Conservation (phyloP, 2,113 vertebrate species). For the Poecile atricapillus region DNA sequence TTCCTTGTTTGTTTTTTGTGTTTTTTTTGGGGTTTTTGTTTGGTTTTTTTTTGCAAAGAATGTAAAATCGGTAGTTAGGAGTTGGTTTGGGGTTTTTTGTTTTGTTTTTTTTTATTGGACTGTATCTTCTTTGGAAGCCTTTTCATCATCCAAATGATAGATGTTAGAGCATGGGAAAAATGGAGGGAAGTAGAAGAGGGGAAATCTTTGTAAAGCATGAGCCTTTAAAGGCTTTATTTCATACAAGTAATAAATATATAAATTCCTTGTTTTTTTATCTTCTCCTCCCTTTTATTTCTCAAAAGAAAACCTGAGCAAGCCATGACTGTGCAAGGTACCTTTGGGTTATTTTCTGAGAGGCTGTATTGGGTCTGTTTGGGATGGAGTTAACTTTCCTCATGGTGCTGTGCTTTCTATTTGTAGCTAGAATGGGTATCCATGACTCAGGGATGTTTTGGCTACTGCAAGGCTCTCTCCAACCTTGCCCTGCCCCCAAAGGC, state of each 20-base stretch:
- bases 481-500: not conserved
- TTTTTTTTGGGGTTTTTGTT: too few species aligned
- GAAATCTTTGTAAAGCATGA: not conserved
- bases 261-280: not conserved
- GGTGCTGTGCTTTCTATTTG: not conserved
- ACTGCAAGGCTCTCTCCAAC: not conserved
- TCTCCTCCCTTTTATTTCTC: not conserved
- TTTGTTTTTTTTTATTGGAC: not conserved
- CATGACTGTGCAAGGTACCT: not conserved
- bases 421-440: not conserved
- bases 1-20: not conserved
- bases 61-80: not conserved
- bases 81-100: not conserved
- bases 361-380: not conserved
- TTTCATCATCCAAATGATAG: not conserved
- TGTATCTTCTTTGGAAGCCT: not conserved
- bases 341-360: not conserved
- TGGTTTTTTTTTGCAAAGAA: not conserved
- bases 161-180: not conserved
- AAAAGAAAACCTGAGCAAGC: not conserved
- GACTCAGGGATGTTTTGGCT: not conserved
- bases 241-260: not conserved
- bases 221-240: not conserved
- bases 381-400: not conserved
- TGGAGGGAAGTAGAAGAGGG: not conserved